Evolutionary conservation across 2,888 invertebrate genomes (phyloP), one percentile per base, ranked within the genome.

Genomic region (Electrophaes corylata): DNA sequence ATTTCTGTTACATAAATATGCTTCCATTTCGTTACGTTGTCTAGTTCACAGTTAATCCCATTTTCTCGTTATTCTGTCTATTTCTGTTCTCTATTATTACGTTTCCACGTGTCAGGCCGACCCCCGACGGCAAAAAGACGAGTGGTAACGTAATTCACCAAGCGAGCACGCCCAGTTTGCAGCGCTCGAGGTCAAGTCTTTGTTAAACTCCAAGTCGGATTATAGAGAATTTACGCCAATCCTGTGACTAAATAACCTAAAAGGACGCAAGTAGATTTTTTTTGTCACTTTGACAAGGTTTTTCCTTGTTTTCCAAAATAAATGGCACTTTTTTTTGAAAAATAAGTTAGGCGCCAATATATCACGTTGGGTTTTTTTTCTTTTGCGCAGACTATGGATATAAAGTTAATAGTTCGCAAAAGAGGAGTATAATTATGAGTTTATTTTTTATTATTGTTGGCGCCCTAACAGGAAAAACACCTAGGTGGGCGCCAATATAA

Each of bases 61-160:
- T 29, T 48, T 56, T 45, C 23, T 20, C 16, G 20, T 23, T 43
- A 1, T 35, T 49, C 16, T 16, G 44, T 45, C 20, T 23, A 31
- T 29, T 33, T 46, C 23, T 5, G 19, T 40, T 18, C 39, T 47
- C 49, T 50, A 40, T 46, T 46, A 23, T 44, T 39, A 48, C 44
- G 48, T 44, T 29, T 39, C 18, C 50, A 57, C 45, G 56, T 48
- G 35, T 45, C 39, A 18, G 20, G 29, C 39, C 39, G 41, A 33
- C 14, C 49, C 52, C 31, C 43, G 52, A 37, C 40, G 33, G 41
- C 40, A 45, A 41, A 56, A 45, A 47, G 26, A 35, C 26, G 33
- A 53, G 40, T 46, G 41, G 41, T 59, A 55, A 46, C 46, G 41
- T 59, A 51, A 46, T 55, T 59, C 46, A 55, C 47, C 4, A 37